Base-by-base conservation (phyloP, 2,113 vertebrate genomes). In the Ictidomys tridecemlineatus region DNA sequence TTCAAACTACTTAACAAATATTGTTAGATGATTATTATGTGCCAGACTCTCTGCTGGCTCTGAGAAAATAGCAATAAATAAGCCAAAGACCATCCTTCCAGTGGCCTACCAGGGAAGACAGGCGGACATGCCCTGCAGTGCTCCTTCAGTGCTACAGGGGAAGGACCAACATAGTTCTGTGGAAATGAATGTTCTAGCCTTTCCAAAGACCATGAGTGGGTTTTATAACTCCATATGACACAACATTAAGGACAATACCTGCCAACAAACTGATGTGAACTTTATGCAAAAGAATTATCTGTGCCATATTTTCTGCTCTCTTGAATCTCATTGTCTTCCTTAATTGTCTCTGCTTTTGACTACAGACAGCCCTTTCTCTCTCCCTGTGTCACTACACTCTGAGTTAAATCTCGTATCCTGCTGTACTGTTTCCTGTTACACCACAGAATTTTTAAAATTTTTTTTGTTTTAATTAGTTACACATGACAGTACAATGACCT, bases 1-100 rank as follows among this genome's bases (percentile, higher is more conserved):
- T 89, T 85, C 28, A 93, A 85, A 74, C 70, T 18, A 61, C 39
- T 92, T 58, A 85, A 80, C 11, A 82, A 92, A 51, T 9, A 73
- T 65, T 90, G 5, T 30, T 61, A 12, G 69, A 22, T 72, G 20
- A 32, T 88, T 91, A 9, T 34, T 82, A 53, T 26, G 14, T 58
- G 7, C 3, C 67, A 65, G 30, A 3, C 28, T 73, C 37, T 84
- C n/a, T 87, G 12, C 61, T 51, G 11, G 51, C 58, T 42, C 20
- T 70, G n/a, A 39, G 5, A 12, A 92, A 83, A 32, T 3, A 73
- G 10, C 72, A 69, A 28, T 79, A 9, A 70, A 10, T 51, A 73
- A 63, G 16, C 12, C 65, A 45, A 77, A 93, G 11, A 65, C 13
- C 53, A 86, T 56, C 63, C 1, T 45, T 73, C 16, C 8, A 12